phyloP scores from a whole-genome alignment of 2,888 invertebrate species.

The Linyphia triangularis region DNA sequence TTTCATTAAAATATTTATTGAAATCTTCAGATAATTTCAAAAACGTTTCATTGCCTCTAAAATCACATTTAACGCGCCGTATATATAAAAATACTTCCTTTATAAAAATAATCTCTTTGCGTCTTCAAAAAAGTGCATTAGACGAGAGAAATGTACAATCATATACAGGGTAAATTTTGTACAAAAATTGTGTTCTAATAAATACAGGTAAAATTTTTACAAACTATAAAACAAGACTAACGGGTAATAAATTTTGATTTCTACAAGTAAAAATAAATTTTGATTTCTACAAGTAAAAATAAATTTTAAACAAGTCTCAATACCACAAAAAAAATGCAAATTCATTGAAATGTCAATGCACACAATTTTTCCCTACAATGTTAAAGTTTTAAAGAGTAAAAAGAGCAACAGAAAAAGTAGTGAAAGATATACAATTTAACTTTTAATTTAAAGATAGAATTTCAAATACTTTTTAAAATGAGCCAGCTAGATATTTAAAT shows the following conservation, averaged over 20 bases:
- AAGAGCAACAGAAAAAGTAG: not conserved
- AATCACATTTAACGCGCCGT: slow-evolving; percentile 61
- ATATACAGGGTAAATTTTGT: slow-evolving; percentile 53
- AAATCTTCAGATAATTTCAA: slow-evolving; percentile 33
- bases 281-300: slow-evolving; percentile 32
- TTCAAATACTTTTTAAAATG: too few relatives aligned
- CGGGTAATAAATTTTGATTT: slow-evolving; percentile 37
- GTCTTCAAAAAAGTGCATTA: slow-evolving; percentile 60
- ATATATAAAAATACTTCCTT: slow-evolving; percentile 65
- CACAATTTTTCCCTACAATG: not conserved
- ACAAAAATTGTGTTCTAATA: slow-evolving; percentile 35
- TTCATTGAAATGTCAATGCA: not conserved
- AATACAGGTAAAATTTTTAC: slow-evolving; percentile 27
- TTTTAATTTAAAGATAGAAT: too few relatives aligned
- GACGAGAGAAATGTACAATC: slow-evolving; percentile 55
- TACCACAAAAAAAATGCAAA: not conserved
- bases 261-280: slow-evolving; percentile 29
- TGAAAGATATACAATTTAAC: too few relatives aligned
- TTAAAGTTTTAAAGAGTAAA: too few relatives aligned
- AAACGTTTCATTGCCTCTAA: slow-evolving; percentile 53
- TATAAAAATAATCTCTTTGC: slow-evolving; percentile 62
- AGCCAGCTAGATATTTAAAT: too few relatives aligned
- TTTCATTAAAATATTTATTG: slow-evolving; percentile 63
- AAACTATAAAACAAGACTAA: slow-evolving; percentile 41
- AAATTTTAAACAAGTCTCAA: not conserved